Conservation (phyloP, 1,140 invertebrate species). For the Camponotus floridanus region DNA sequence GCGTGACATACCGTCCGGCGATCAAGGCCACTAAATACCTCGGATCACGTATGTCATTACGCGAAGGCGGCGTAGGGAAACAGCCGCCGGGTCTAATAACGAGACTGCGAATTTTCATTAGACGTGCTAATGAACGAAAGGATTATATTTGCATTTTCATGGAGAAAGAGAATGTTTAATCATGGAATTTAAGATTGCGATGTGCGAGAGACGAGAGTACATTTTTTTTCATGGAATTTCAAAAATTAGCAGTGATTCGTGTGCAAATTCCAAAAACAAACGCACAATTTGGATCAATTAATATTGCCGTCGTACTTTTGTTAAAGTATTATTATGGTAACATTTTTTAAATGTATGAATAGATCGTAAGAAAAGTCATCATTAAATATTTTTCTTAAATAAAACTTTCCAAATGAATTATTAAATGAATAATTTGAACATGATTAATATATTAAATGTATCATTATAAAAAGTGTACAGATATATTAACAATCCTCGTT, state of each 20-base stretch:
- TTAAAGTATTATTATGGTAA: too few species aligned
- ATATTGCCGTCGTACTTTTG: too few species aligned
- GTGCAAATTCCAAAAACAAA: too few species aligned
- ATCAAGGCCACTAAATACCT: constrained; percentile 1
- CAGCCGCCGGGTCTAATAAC: constrained; percentile 36
- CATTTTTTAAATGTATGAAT: too few species aligned
- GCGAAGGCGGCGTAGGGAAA: constrained; percentile 16
- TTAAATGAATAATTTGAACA: too few species aligned
- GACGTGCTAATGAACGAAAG: neutral
- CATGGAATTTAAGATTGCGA: neutral
- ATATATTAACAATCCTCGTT: too few species aligned
- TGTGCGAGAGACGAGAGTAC: neutral
- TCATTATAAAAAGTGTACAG: too few species aligned
- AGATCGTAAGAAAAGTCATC: too few species aligned
- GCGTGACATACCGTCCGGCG: neutral
- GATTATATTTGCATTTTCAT: constrained; percentile 21
- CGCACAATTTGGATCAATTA: too few species aligned
- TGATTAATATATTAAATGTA: too few species aligned
- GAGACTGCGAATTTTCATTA: neutral
- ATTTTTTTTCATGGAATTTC: neutral
- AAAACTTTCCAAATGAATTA: too few species aligned
- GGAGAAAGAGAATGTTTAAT: neutral
- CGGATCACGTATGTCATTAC: constrained; percentile 33
- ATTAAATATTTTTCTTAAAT: too few species aligned
- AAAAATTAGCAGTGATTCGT: constrained; percentile 1